A percentile compares a stretch with the other conserved stretches of the same genome.
Conservation (phyloP, 2,113 vertebrate species). For the Pedionomus torquatus region DNA sequence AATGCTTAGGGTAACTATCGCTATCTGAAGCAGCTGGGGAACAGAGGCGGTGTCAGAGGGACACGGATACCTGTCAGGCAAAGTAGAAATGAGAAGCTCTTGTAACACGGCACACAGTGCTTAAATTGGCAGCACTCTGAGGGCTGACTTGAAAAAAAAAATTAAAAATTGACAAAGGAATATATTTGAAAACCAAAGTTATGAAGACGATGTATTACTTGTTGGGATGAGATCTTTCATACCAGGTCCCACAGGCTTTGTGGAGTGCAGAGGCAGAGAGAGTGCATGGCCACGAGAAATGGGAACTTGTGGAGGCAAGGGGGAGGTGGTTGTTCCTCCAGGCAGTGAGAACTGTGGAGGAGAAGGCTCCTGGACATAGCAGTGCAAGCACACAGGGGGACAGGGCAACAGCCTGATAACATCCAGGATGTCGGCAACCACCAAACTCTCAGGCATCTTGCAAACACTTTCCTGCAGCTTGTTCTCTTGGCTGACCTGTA, state of each 20-base stretch:
- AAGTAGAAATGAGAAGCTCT: conserved; percentile 17
- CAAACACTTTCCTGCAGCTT: neutral
- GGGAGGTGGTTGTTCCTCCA: neutral
- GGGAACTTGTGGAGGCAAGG: neutral
- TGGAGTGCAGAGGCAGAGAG: neutral
- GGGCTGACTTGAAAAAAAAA: neutral
- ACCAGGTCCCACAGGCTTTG: neutral
- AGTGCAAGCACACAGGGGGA: neutral
- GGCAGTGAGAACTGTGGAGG: neutral
- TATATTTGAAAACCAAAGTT: conserved; percentile 12
- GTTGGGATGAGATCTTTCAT: neutral
- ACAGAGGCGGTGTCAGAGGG: neutral
- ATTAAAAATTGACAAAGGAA: neutral
- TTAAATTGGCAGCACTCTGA: conserved; percentile 3
- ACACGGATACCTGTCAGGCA: conserved; percentile 2
- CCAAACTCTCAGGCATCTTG: neutral
- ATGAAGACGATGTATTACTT: conserved; percentile 11
- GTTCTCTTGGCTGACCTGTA: neutral
- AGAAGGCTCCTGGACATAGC: neutral
- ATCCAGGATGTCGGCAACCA: neutral
- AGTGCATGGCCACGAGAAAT: neutral
- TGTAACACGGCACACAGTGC: neutral
- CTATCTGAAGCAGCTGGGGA: neutral
- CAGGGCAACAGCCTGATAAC: neutral
- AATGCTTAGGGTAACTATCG: neutral